Percentiles rank a stretch among this genome's conserved stretches.
Evolutionary conservation across 2,113 vertebrate genomes (phyloP).

Genomic region (Pseudorasbora parva): DNA sequence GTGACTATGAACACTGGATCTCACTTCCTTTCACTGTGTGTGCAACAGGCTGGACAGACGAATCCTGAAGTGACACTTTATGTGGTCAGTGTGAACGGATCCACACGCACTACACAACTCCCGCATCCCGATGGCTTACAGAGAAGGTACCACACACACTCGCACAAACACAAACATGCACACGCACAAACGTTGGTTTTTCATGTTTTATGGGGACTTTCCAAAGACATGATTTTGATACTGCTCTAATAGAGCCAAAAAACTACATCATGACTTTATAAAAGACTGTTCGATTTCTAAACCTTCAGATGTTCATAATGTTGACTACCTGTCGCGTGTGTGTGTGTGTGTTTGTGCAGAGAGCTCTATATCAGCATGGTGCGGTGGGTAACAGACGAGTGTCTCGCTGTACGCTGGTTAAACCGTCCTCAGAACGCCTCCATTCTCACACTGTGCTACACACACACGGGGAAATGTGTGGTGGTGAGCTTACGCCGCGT

Average conservation of each 20-base stretch:
- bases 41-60: constrained; percentile 70
- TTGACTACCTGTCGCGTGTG: not conserved
- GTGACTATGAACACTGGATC: not conserved
- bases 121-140: constrained; percentile 70
- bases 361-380: constrained; percentile 76
- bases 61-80: constrained; percentile 72
- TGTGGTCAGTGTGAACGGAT: constrained; percentile 69
- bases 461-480: constrained; percentile 60
- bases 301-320: not conserved
- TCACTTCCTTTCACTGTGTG: constrained; percentile 24
- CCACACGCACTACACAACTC: constrained; percentile 67
- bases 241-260: no score
- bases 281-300: not conserved
- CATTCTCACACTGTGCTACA: constrained; percentile 70
- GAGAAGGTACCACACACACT: constrained; percentile 64
- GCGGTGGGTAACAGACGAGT: constrained; percentile 68
- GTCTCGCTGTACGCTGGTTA: constrained; percentile 73
- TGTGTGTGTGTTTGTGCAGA: constrained; percentile 50
- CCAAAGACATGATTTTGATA: no score
- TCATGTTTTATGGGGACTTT: no score
- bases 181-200: no score
- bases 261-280: no score
- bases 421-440: constrained; percentile 76
- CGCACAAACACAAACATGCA: not conserved
- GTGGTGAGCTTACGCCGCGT: constrained; percentile 58